phyloP scores from a whole-genome alignment of 1,140 invertebrate species.

The Drosophila lacertosa region DNA sequence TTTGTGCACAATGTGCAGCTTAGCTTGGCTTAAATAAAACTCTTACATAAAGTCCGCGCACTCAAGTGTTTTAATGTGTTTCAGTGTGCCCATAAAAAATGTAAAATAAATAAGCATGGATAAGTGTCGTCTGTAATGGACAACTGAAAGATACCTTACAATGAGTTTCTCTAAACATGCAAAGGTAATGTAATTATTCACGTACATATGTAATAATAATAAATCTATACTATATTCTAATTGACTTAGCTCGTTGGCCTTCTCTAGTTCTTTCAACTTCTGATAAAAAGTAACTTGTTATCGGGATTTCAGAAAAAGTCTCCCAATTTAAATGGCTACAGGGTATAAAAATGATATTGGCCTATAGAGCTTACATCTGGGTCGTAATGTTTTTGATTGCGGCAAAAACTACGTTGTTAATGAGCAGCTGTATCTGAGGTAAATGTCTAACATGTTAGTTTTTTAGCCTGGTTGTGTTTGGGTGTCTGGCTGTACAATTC shows the following conservation, averaged over 20 bases:
- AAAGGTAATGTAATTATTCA: too few species aligned
- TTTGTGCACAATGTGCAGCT: constrained; percentile 2
- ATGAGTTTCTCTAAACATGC: too few species aligned
- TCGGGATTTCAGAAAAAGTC: too few species aligned
- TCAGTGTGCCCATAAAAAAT: constrained; percentile 30
- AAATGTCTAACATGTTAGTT: background rate
- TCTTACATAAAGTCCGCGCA: constrained; percentile 62
- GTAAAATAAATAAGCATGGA: background rate
- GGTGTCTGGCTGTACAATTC: background rate
- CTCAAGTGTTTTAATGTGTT: constrained; percentile 26
- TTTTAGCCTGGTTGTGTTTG: background rate
- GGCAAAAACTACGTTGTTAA: background rate
- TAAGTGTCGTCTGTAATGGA: too few species aligned
- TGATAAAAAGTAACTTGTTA: too few species aligned
- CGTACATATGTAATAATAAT: too few species aligned
- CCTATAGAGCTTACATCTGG: background rate
- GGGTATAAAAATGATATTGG: background rate
- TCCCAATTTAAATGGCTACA: too few species aligned
- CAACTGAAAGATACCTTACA: too few species aligned
- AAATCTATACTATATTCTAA: too few species aligned
- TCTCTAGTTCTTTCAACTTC: too few species aligned
- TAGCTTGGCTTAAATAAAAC: constrained; percentile 45
- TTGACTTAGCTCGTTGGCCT: too few species aligned
- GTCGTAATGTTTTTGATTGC: background rate
- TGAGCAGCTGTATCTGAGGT: background rate